A percentile compares a stretch with the other conserved stretches of the same genome.
Conservation (phyloP, 2,888 invertebrate species). For the Cheiracanthium punctorium region DNA sequence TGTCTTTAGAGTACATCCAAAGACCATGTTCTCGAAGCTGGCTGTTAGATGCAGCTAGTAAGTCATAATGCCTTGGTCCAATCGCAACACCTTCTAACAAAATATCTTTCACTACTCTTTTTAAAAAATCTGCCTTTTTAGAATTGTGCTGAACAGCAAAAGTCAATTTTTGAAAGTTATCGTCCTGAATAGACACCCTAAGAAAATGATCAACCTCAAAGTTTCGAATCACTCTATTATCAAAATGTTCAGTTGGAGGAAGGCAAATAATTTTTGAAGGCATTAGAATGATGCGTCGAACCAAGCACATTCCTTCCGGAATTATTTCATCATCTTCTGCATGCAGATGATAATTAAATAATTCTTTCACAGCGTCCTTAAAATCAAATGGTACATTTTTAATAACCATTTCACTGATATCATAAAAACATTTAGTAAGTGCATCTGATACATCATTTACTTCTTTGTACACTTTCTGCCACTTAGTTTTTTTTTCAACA, state of each 20-base stretch:
- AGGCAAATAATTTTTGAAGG: constrained; percentile 67
- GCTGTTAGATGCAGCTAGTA: constrained; percentile 73
- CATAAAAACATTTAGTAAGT: constrained; percentile 49
- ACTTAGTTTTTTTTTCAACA: too few species aligned
- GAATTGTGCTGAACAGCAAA: constrained; percentile 49
- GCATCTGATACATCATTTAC: constrained; percentile 12
- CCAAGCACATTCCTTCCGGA: constrained; percentile 63
- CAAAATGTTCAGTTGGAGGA: constrained; percentile 69
- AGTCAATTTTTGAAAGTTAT: constrained; percentile 57
- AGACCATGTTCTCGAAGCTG: constrained; percentile 73
- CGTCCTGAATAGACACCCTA: constrained; percentile 60
- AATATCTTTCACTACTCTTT: constrained; percentile 21
- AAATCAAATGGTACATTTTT: constrained; percentile 53
- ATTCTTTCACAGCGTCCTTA: constrained; percentile 45
- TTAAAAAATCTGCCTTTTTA: constrained; percentile 37
- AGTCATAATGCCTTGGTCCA: constrained; percentile 71
- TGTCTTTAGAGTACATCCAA: constrained; percentile 71
- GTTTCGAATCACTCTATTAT: constrained; percentile 58
- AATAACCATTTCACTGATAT: constrained; percentile 56
- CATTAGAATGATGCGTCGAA: constrained; percentile 71
- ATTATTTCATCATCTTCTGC: not conserved
- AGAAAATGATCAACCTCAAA: constrained; percentile 45
- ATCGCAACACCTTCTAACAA: constrained; percentile 62
- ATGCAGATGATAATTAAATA: constrained; percentile 37
- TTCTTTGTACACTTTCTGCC: too few species aligned